Conservation (phyloP, 2,113 vertebrate genomes). For the Prinia subflava region DNA sequence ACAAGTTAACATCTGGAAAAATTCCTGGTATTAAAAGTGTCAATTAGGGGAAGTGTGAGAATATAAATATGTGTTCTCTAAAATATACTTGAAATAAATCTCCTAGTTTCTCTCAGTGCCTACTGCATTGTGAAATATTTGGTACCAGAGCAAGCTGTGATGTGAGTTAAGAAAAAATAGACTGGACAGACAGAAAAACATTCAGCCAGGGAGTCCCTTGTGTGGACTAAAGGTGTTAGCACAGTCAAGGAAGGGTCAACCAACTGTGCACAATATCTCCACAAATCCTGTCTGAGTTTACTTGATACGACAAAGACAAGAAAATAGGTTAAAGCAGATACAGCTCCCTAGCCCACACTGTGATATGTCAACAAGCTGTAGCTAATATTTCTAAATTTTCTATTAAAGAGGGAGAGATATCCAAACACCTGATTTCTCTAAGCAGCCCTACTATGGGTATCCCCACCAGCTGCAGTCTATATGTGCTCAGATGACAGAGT, state of each 20-base stretch:
- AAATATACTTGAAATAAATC: neutral
- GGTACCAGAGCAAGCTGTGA: neutral
- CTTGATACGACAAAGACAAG: neutral
- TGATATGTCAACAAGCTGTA: neutral
- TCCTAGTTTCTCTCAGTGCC: neutral
- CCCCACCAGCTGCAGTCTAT: neutral
- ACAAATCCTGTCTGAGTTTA: neutral
- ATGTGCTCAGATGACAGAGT: neutral
- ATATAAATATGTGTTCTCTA: neutral
- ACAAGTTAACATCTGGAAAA: neutral
- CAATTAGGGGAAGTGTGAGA: neutral
- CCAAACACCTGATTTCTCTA: neutral
- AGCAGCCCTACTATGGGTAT: neutral
- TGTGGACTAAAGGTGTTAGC: neutral
- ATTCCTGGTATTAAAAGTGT: neutral
- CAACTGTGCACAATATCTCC: neutral
- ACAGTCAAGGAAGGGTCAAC: neutral
- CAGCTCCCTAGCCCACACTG: neutral
- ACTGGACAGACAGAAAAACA: neutral
- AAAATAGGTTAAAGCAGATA: neutral
- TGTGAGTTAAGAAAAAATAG: neutral
- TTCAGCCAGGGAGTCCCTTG: neutral
- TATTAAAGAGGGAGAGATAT: neutral
- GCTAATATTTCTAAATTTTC: neutral
- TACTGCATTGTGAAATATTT: neutral